phyloP scores from a whole-genome alignment of 2,797 vertebrate species.

The Labeo calbasu region DNA sequence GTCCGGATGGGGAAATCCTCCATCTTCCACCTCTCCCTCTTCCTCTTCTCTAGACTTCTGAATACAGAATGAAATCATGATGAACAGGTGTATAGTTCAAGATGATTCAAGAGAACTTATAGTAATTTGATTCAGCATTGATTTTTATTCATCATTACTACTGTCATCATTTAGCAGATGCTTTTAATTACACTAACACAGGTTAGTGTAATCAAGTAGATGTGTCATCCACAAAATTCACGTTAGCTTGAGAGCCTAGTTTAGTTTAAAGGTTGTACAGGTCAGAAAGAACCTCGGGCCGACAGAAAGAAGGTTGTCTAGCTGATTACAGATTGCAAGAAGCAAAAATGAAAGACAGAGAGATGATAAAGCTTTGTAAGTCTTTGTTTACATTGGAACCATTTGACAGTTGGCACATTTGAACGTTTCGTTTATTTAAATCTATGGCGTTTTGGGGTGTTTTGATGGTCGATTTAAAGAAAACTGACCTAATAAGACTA shows the following conservation, averaged over 20 bases:
- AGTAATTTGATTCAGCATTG: neutral
- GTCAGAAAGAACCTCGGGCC: neutral
- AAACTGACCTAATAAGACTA: neutral
- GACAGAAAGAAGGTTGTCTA: neutral
- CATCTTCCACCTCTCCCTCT: slow-evolving; percentile 69
- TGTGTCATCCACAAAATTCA: neutral
- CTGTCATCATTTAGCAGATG: neutral
- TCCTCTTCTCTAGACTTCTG: slow-evolving; percentile 27
- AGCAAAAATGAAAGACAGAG: neutral
- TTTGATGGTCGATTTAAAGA: neutral
- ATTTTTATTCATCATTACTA: neutral
- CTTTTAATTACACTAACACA: neutral
- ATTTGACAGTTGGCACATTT: neutral
- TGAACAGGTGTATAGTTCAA: neutral
- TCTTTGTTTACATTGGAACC: neutral
- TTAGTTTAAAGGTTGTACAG: neutral
- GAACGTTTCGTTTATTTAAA: neutral
- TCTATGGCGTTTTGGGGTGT: neutral
- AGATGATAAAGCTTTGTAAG: neutral
- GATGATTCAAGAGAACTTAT: neutral
- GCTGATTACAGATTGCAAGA: neutral
- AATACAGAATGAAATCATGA: neutral
- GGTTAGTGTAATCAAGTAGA: no score
- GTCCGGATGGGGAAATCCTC: slow-evolving; percentile 72
- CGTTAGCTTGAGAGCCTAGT: neutral